phyloP scores from a whole-genome alignment of 2,797 vertebrate species.

The Pelodytes ibericus region DNA sequence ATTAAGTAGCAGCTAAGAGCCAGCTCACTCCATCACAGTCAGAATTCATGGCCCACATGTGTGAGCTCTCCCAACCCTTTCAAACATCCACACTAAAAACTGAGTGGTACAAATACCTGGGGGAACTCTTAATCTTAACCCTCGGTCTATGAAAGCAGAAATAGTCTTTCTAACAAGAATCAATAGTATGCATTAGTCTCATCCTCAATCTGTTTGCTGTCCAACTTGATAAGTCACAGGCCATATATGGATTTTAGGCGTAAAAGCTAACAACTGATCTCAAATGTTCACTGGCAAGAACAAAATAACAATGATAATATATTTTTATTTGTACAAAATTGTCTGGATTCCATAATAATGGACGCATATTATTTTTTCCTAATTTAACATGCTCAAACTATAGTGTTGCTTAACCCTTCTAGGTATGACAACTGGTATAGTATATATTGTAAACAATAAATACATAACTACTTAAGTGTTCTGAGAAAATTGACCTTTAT shows the following conservation, averaged over 20 bases:
- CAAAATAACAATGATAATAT: not conserved
- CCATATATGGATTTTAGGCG: not conserved
- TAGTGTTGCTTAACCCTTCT: too few species aligned
- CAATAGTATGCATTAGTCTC: not conserved
- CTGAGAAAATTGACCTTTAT: too few species aligned
- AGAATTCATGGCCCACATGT: conserved; percentile 27
- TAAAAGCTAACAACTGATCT: not conserved
- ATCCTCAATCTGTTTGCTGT: not conserved
- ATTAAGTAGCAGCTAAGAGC: not conserved
- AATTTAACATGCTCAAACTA: too few species aligned
- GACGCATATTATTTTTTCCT: too few species aligned
- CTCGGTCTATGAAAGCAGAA: not conserved
- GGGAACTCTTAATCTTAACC: not conserved
- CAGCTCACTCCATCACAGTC: conserved; percentile 18
- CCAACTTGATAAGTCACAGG: not conserved
- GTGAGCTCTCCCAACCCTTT: conserved; percentile 15
- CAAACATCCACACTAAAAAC: not conserved
- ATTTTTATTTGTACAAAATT: too few species aligned
- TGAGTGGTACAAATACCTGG: conserved; percentile 10
- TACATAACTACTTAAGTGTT: too few species aligned
- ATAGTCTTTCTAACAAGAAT: not conserved
- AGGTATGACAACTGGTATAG: too few species aligned
- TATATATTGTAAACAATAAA: too few species aligned
- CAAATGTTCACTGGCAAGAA: not conserved
- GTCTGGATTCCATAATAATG: too few species aligned